These are phyloP conservation scores for Diplosoma virens DNA, from an alignment of 23 tunicate genomes.

Conservation along the genomic window DNA sequence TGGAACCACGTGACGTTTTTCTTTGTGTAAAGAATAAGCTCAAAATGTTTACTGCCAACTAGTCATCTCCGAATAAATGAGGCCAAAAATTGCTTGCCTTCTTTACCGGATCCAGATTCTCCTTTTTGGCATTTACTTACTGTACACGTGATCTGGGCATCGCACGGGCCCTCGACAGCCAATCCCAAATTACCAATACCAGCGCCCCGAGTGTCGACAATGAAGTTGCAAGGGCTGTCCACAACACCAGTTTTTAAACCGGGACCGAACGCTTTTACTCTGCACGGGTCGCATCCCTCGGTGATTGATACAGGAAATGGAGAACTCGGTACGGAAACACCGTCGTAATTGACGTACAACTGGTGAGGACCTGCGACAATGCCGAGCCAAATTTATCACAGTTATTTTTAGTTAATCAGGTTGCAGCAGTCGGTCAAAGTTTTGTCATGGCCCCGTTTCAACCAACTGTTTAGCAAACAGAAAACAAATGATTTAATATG, in stretches of 20 bases:
- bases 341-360: slow-evolving; percentile 66
- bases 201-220: slow-evolving; percentile 95
- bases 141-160: slow-evolving; percentile 82
- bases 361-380: slow-evolving; percentile 53
- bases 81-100: no score
- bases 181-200: slow-evolving; percentile 90
- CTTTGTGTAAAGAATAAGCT: no score
- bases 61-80: no score
- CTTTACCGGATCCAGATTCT: not conserved
- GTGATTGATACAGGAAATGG: slow-evolving; percentile 63
- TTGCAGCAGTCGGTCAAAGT: no score
- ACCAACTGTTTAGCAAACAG: no score
- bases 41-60: no score
- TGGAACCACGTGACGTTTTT: no score
- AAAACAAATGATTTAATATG: no score
- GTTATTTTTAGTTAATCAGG: no score
- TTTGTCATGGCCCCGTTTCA: no score
- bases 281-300: slow-evolving; percentile 89
- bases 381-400: no score
- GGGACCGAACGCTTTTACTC: slow-evolving; percentile 91
- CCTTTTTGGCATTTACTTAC: slow-evolving; percentile 4
- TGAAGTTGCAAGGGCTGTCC: slow-evolving; percentile 72
- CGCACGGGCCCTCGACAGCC: slow-evolving; percentile 93
- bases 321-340: slow-evolving; percentile 72
- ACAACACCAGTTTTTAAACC: slow-evolving; percentile 82